Evolutionary conservation across 2,888 invertebrate species (phyloP).

Genomic region (Metallyticus violacea): DNA sequence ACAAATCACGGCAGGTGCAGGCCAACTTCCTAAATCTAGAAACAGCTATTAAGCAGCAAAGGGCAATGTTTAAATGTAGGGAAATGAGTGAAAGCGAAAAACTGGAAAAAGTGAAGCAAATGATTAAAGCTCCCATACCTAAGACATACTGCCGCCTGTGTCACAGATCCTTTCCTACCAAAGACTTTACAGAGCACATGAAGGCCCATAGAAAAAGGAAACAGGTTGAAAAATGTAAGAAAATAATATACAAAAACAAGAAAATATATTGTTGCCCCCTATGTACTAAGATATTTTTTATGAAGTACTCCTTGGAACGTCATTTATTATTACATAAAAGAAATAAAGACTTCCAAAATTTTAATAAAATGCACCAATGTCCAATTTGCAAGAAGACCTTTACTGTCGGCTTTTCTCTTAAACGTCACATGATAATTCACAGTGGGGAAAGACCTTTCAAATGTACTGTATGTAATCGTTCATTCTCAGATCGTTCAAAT

Average conservation of each 20-base stretch:
- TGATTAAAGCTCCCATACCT: background rate
- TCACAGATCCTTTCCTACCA: background rate
- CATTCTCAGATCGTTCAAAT: background rate
- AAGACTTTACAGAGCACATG: background rate
- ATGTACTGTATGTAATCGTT: background rate
- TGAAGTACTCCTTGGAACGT: background rate
- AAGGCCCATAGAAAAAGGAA: background rate
- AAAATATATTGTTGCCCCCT: background rate
- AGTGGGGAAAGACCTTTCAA: background rate
- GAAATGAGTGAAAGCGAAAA: background rate
- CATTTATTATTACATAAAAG: background rate
- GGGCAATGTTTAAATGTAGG: background rate
- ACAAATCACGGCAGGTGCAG: background rate
- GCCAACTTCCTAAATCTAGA: background rate
- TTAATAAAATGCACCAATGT: background rate
- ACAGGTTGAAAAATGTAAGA: background rate
- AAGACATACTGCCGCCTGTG: background rate
- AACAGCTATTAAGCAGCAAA: background rate
- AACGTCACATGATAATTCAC: background rate
- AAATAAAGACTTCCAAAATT: background rate
- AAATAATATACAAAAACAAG: background rate
- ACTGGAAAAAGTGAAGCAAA: background rate
- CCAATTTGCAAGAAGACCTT: background rate
- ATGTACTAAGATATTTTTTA: background rate
- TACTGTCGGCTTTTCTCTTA: background rate